Evolutionary conservation across 2,113 vertebrate species (phyloP), one percentile per base, ranked within the genome.

Genomic region (Charina bottae): DNA sequence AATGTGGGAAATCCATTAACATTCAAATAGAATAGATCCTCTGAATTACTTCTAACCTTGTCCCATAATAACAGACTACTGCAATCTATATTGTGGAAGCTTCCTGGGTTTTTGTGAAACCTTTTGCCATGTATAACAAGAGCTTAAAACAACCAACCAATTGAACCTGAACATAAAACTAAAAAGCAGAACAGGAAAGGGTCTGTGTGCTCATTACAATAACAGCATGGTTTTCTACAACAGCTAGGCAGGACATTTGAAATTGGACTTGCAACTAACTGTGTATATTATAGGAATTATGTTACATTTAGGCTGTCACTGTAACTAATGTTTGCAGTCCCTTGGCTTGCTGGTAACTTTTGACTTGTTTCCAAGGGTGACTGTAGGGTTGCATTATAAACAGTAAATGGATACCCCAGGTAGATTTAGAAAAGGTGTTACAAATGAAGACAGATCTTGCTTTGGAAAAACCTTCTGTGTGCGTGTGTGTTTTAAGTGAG

Each of bases 221-320:
- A 94, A 93, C 94, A 97, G 96, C 96, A 96, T 95, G 96, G 93
- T 83, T 87, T 94, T 49, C 95, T 95, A 84, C 68, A 87, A 92
- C 93, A 93, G 93, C 91, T 17, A 94, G 83, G 92, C 92, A 93
- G 96, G 95, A 94, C 91, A 78, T 89, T 93, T 85, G 93, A 89
- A 95, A 83, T 87, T 93, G 93, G 91, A 90, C 91, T 94, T 91
- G 84, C 92, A 92, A 83, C 94, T 94, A 94, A 95, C 33, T 19
- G 58, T 28, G 1, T 55, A 56, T 93, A 90, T 95, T 95, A 92
- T 92, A 94, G 92, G 93, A 96, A 95, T 96, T 94, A 93, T 93
- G 92, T 94, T 94, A 93, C 95, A 95, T 94, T 97, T 96, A 95
- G 89, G 90, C 55, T 97, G 91, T 55, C 94, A 87, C 90, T 93